phyloP scores from a whole-genome alignment of 2,888 invertebrate species.

The Synergus japonicus region DNA sequence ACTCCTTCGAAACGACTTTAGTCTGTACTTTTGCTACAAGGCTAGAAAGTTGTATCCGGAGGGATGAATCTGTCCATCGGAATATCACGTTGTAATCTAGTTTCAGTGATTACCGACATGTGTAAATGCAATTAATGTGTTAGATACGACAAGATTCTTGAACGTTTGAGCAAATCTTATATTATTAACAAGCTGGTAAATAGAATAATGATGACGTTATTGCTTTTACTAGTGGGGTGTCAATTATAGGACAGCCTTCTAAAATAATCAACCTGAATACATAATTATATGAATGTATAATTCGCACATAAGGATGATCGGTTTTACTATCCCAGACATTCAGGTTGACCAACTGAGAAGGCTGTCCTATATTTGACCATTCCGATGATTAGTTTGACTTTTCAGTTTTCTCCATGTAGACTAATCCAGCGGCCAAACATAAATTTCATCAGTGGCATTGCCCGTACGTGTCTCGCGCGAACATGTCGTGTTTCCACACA shows the following conservation, averaged over 20 bases:
- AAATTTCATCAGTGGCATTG: not conserved
- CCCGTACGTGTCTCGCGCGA: not conserved
- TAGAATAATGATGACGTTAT: not conserved
- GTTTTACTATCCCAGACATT: too few species aligned
- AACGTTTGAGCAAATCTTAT: too few species aligned
- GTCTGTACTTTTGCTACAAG: constrained; percentile 7
- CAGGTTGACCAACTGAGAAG: too few species aligned
- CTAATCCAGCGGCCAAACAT: not conserved
- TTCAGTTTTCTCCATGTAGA: too few species aligned
- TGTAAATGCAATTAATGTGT: not conserved
- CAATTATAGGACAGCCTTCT: too few species aligned
- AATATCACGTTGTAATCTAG: not conserved
- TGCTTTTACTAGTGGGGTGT: not conserved
- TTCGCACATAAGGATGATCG: too few species aligned
- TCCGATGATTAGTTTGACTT: too few species aligned
- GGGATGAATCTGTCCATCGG: constrained; percentile 11
- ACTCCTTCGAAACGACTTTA: constrained; percentile 47
- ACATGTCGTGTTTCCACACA: constrained; percentile 7
- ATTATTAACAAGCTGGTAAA: not conserved
- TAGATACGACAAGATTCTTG: too few species aligned
- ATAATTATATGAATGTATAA: too few species aligned
- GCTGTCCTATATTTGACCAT: too few species aligned
- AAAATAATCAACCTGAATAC: too few species aligned
- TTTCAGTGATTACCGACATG: not conserved
- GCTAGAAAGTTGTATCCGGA: not conserved